These are phyloP conservation scores for Heterodera filipjevi DNA, from an alignment of 2,888 invertebrate species.

Conservation along the genomic window DNA sequence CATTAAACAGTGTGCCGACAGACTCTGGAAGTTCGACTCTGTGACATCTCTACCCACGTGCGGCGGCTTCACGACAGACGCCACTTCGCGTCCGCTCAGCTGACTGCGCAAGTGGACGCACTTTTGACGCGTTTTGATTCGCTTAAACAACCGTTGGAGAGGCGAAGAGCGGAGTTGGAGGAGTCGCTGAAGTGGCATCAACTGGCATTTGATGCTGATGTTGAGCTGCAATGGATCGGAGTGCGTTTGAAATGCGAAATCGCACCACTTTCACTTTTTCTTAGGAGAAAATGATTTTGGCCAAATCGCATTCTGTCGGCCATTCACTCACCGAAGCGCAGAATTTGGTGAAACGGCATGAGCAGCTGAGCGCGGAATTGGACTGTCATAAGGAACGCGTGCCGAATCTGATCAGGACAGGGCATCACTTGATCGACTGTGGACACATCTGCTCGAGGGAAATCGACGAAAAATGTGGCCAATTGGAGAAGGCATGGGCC, in stretches of 20 bases:
- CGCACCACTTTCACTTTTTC: neutral
- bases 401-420: neutral
- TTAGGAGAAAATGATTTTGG: slow-evolving; percentile 81
- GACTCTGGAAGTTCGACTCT: slow-evolving; percentile 80
- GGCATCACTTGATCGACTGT: too few species aligned
- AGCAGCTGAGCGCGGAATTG: slow-evolving; percentile 84
- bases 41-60: slow-evolving; percentile 73
- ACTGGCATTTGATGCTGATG: slow-evolving; percentile 87
- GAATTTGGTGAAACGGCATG: slow-evolving; percentile 87
- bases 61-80: slow-evolving; percentile 88
- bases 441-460: slow-evolving; percentile 80
- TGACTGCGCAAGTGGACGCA: slow-evolving; percentile 78
- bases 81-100: slow-evolving; percentile 89
- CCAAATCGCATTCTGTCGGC: slow-evolving; percentile 76
- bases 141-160: slow-evolving; percentile 67
- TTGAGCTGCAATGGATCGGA: slow-evolving; percentile 89
- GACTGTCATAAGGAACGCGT: slow-evolving; percentile 76
- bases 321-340: slow-evolving; percentile 89
- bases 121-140: slow-evolving; percentile 44
- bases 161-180: slow-evolving; percentile 78
- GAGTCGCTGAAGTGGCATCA: slow-evolving; percentile 89
- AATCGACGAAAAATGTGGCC: slow-evolving; percentile 78
- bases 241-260: neutral
- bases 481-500: slow-evolving; percentile 68
- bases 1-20: neutral